Percentiles rank a stretch among this genome's conserved stretches.
These are phyloP conservation scores for Propithecus perrieri DNA, from an alignment of 2,797 vertebrate species.

Conservation along the genomic window DNA sequence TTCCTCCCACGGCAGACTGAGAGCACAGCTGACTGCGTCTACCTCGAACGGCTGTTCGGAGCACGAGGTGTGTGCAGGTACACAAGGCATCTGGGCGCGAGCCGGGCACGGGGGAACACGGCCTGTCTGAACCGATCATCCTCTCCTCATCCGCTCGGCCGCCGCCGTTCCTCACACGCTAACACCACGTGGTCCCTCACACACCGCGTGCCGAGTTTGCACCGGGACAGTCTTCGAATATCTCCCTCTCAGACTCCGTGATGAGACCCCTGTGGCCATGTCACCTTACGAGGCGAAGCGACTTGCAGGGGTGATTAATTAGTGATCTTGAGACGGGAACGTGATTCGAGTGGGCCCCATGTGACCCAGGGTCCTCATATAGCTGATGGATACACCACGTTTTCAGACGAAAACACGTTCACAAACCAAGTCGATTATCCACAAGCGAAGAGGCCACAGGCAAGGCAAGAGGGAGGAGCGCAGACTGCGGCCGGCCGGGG, in stretches of 20 bases:
- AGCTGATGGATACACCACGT: neutral
- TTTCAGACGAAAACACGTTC: neutral
- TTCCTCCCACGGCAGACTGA: too few species aligned
- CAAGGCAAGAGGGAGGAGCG: rapidly evolving
- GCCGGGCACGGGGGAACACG: neutral
- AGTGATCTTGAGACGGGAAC: neutral
- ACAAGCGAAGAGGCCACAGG: neutral
- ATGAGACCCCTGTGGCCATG: neutral
- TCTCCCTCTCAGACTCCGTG: too few species aligned
- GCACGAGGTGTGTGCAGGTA: rapidly evolving
- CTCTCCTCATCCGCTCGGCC: neutral
- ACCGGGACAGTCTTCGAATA: neutral
- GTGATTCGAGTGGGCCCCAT: neutral
- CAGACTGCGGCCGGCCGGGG: too few species aligned
- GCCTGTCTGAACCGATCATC: rapidly evolving
- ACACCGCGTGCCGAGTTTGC: neutral
- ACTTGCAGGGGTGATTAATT: neutral
- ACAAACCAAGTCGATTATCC: too few species aligned
- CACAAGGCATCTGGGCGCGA: neutral
- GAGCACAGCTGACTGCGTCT: neutral
- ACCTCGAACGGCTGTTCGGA: rapidly evolving
- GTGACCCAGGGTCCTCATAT: neutral
- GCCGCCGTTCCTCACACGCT: neutral
- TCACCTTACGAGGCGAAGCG: neutral
- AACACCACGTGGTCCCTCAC: too few species aligned